Evolutionary conservation across 2,797 vertebrate genomes (phyloP), one percentile per base, ranked within the genome.

Genomic region (Platyrinchus mystaceus): DNA sequence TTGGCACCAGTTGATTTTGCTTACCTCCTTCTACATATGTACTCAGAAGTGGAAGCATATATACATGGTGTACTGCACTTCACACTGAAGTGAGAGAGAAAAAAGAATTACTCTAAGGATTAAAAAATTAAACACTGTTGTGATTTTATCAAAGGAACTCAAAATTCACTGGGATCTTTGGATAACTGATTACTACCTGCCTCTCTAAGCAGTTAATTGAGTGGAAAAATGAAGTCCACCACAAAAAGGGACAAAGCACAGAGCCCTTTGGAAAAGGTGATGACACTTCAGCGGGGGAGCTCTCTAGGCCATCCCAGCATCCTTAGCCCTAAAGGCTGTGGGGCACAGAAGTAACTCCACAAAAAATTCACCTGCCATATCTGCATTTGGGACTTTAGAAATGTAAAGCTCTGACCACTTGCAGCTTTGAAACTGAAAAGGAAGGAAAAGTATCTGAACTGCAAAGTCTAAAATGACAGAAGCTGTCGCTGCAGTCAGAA

Each of bases 61-160:
- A 21, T 13, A 56, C 22, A n/a, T 0, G 0, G 23, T 23, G 37
- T 14, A 28, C 7, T 34, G 60, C 37, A 43, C 58, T 67, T 89
- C 37, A 49, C 24, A 53, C 7, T 36, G 22, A 90, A 84, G 19
- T 37, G 34, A 77, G 43, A 87, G 28, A 64, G 23, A 58, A 80
- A 60, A 52, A 49, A 84, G 43, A 53, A n/a, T 50, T 30, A 39
- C 37, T 60, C 1, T 17, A 41, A 75, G 12, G 32, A 60, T 67
- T 56, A 2, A 4, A 78, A 91, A 71, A n/a, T 9, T 1, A 62
- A 80, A 83, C 11, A 26, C 7, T 52, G 37, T 4, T 1, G 1
- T 47, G 14, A 86, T 83, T 82, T 77, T 58, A 46, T 64, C n/a
- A 77, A 43, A 77, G 30, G 32, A 87, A 83, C 41, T 66, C 0